Evolutionary conservation across 2,888 invertebrate genomes (phyloP).

Genomic region (Melolontha melolontha): DNA sequence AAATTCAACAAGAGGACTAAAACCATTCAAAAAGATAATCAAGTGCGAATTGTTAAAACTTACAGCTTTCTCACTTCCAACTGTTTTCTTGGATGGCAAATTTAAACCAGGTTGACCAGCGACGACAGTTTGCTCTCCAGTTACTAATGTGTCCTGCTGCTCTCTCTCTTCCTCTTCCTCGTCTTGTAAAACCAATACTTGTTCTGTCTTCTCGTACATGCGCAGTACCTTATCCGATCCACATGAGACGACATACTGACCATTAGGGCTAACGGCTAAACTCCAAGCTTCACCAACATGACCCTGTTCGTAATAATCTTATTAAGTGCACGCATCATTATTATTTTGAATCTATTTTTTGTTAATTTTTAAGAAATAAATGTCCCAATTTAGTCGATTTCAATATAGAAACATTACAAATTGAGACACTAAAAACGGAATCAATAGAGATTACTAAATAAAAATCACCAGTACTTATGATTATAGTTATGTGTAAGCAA

Average conservation of each 20-base stretch:
- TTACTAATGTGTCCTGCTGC: conserved; percentile 78
- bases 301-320: conserved; percentile 70
- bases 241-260: conserved; percentile 80
- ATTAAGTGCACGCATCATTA: too few relatives aligned
- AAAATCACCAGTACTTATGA: too few relatives aligned
- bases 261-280: conserved; percentile 84
- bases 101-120: conserved; percentile 78
- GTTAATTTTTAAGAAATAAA: conserved; percentile 9
- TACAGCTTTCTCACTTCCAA: conserved; percentile 88
- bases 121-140: conserved; percentile 78
- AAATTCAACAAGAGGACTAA: too few relatives aligned
- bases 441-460: too few relatives aligned
- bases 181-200: conserved; percentile 93
- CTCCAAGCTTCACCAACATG: conserved; percentile 85
- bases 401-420: too few relatives aligned
- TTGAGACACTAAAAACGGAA: too few relatives aligned
- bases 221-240: conserved; percentile 91
- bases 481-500: too few relatives aligned
- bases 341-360: too few relatives aligned
- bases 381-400: background rate
- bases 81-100: conserved; percentile 89
- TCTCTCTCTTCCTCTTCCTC: conserved; percentile 88
- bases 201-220: conserved; percentile 86
- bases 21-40: too few relatives aligned
- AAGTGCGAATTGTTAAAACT: too few relatives aligned